phyloP scores from a whole-genome alignment of 2,888 invertebrate genomes.

The Parnassius smintheus region DNA sequence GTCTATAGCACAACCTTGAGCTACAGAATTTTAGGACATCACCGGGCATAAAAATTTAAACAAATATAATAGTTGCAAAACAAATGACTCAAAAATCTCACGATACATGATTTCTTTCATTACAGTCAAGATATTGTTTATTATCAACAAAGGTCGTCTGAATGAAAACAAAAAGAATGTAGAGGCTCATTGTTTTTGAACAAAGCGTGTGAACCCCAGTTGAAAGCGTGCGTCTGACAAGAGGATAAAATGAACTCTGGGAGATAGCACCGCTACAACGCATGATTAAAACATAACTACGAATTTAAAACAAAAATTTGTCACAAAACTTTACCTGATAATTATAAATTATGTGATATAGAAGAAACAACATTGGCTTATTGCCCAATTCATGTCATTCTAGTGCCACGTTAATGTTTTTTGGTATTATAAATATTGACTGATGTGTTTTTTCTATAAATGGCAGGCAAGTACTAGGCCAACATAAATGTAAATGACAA shows the following conservation, averaged over 20 bases:
- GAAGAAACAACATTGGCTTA: too few relatives aligned
- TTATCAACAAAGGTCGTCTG: conserved; percentile 79
- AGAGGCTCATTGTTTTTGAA: conserved; percentile 74
- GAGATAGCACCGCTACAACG: conserved; percentile 30
- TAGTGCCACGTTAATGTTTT: too few relatives aligned
- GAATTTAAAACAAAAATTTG: not conserved
- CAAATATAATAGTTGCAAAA: conserved; percentile 64
- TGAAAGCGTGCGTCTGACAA: conserved; percentile 73
- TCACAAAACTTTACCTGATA: too few relatives aligned
- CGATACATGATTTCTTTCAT: conserved; percentile 74
- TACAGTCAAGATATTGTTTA: conserved; percentile 74
- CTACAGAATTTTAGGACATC: conserved; percentile 23
- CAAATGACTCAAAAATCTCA: conserved; percentile 71
- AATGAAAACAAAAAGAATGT: conserved; percentile 78
- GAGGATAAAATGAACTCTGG: conserved; percentile 37
- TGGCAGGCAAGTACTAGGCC: too few relatives aligned
- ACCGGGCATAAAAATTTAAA: conserved; percentile 40
- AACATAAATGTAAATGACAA: too few relatives aligned
- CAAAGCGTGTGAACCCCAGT: conserved; percentile 74
- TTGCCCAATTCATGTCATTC: too few relatives aligned
- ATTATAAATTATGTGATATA: too few relatives aligned
- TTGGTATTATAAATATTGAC: too few relatives aligned
- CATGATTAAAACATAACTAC: conserved; percentile 14
- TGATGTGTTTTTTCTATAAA: too few relatives aligned
- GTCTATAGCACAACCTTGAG: not conserved